A percentile compares a stretch with the other conserved stretches of the same genome.
Evolutionary conservation across 2,797 vertebrate species (phyloP).

Genomic region (Hippoglossus hippoglossus): DNA sequence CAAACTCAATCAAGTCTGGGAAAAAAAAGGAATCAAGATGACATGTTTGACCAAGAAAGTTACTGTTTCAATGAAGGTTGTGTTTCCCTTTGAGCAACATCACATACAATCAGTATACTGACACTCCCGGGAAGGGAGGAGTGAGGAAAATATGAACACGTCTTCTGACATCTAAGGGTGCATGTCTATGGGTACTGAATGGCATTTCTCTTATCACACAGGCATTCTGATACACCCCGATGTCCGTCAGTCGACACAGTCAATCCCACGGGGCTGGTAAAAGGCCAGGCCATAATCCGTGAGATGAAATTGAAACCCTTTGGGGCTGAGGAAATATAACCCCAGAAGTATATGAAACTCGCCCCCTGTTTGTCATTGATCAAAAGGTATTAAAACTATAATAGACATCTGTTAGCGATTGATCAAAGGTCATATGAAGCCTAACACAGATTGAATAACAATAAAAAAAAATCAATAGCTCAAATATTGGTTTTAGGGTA

Average conservation of each 20-base stretch:
- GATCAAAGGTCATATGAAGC: conserved; percentile 70
- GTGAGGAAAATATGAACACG: background rate
- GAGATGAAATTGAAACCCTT: conserved; percentile 71
- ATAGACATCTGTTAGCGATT: conserved; percentile 66
- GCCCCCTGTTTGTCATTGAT: conserved; percentile 62
- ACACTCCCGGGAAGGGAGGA: conserved; percentile 18
- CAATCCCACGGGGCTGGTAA: conserved; percentile 53
- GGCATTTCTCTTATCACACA: conserved; percentile 29
- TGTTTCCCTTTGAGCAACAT: conserved; percentile 20
- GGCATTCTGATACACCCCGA: conserved; percentile 55
- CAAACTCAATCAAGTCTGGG: background rate
- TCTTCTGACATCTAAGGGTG: conserved; percentile 35
- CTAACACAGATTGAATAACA: conserved; percentile 67
- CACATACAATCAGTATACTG: conserved; percentile 9
- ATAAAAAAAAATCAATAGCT: conserved; percentile 57
- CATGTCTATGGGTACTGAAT: conserved; percentile 34
- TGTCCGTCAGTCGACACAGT: conserved; percentile 35
- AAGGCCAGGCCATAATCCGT: conserved; percentile 59
- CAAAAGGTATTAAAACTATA: conserved; percentile 71
- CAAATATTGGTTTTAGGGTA: conserved; percentile 57
- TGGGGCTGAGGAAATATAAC: conserved; percentile 48
- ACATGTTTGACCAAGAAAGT: conserved; percentile 7
- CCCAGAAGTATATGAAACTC: conserved; percentile 60
- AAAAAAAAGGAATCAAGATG: background rate
- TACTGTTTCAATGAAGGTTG: background rate